Percentiles rank a stretch among this genome's conserved stretches.
phyloP scores from a whole-genome alignment of 2,888 invertebrate genomes.

The Dorcus hopei region DNA sequence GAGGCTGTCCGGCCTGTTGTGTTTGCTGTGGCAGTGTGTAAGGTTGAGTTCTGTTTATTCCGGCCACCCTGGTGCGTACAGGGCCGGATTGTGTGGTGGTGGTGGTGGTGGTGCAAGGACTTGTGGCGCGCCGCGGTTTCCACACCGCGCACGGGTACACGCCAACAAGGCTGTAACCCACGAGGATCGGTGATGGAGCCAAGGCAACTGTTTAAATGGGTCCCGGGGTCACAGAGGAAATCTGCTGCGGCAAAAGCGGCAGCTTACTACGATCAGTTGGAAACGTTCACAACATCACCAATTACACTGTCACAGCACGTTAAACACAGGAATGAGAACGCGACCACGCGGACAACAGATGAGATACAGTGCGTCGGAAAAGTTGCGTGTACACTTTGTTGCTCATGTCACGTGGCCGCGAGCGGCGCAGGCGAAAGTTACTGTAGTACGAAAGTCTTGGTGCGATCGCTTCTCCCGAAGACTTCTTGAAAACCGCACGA shows the following conservation, averaged over 20 bases:
- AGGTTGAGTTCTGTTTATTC: conserved; percentile 26
- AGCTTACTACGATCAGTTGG: conserved; percentile 5
- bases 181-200: conserved; percentile 49
- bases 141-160: conserved; percentile 56
- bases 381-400: conserved; percentile 42
- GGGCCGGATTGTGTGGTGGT: conserved; percentile 25
- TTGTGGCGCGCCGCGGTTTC: conserved; percentile 43
- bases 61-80: conserved; percentile 27
- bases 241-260: conserved; percentile 3
- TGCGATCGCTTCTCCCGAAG: conserved; percentile 13
- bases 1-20: conserved; percentile 20
- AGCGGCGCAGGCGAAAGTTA: conserved; percentile 32
- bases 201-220: conserved; percentile 44
- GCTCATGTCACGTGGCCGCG: conserved; percentile 46
- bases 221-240: conserved; percentile 24
- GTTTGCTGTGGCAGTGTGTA: conserved; percentile 28
- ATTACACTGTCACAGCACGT: conserved; percentile 25
- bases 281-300: conserved; percentile 23
- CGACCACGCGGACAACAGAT: conserved; percentile 22
- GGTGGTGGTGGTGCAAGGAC: conserved; percentile 20
- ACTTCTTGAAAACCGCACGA: conserved; percentile 3
- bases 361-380: conserved; percentile 22
- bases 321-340: conserved; percentile 24
- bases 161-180: conserved; percentile 56
- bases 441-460: conserved; percentile 15